Conservation (phyloP, 2,888 invertebrate genomes). For the Rotaria socialis region DNA sequence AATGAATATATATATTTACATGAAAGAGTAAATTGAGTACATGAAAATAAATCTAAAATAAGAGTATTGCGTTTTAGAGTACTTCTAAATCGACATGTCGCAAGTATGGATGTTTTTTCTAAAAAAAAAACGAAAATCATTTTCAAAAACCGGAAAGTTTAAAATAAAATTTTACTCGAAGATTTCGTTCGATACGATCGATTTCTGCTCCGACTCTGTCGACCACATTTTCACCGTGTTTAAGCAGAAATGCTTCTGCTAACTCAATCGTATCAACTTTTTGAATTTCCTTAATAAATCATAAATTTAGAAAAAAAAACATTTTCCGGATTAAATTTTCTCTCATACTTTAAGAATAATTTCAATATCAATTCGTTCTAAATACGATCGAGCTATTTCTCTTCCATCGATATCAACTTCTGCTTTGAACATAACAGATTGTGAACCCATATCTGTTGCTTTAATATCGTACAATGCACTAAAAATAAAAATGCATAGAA, state of each 20-base stretch:
- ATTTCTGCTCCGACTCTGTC: constrained; percentile 96
- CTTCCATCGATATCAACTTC: constrained; percentile 96
- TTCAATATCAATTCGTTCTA: constrained; percentile 83
- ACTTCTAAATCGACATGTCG: constrained; percentile 92
- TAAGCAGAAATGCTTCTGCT: constrained; percentile 81
- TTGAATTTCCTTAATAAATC: constrained; percentile 71
- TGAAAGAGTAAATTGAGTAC: not conserved
- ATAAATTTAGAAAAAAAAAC: not conserved
- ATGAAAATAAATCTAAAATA: not conserved
- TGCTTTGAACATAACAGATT: constrained; percentile 89
- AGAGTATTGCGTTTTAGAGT: constrained; percentile 63
- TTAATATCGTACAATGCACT: constrained; percentile 87
- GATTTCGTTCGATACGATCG: constrained; percentile 89
- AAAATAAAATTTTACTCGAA: constrained; percentile 68
- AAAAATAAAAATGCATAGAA: not conserved
- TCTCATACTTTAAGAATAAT: constrained; percentile 52
- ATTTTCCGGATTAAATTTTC: not conserved
- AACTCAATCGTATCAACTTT: constrained; percentile 79
- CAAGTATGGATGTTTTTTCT: constrained; percentile 87
- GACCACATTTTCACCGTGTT: constrained; percentile 93
- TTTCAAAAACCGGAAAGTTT: not conserved
- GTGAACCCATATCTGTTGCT: constrained; percentile 94
- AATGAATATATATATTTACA: not conserved
- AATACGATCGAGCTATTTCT: constrained; percentile 78
- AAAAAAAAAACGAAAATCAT: constrained; percentile 61